Evolutionary conservation across 2,888 invertebrate species (phyloP), one percentile per base, ranked within the genome.

Genomic region (Mythimna impura): DNA sequence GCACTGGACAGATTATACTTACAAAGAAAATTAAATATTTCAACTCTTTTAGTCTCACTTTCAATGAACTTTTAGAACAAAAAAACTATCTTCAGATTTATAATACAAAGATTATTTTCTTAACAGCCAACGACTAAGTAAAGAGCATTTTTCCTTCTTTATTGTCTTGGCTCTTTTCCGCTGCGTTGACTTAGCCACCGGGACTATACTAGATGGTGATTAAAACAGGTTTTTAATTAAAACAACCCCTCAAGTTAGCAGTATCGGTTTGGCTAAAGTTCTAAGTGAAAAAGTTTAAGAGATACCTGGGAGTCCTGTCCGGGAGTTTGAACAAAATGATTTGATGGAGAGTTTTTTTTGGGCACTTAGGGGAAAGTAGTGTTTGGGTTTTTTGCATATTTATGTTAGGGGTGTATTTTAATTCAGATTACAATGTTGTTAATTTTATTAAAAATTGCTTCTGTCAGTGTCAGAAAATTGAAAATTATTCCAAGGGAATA

Each of bases 221-320:
- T 88, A 86, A 86, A 86, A 82, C 76, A 78, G 79, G 83, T 77
- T 87, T 87, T 90, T 90, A 90, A 90, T 89, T 90, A 89, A 90
- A 90, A 86, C 86, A 86, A 87, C 79, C 81, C 80, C 81, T 84
- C 82, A 86, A 84, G 76, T 86, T 80, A 81, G 80, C 83, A 78
- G 84, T 88, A 87, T 86, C 86, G 86, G 84, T 74, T 75, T 71
- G 80, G 84, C 74, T 80, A 70, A 86, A 88, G 84, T 86, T 80
- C 76, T 87, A 81, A 88, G 83, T 83, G 86, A 86, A 88, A 89
- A 89, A 89, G 86, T 87, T 88, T 78, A 63, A 76, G 58, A 78
- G 71, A 83, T 79, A 87, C 81, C 84, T 86, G 80, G 43, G n/a
- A 60, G 75, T 71, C 61, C 66, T 75, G 76, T 73, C 73, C 67